Evolutionary conservation across 2,113 vertebrate species (phyloP).

Genomic region (Eudyptes chrysolophus): DNA sequence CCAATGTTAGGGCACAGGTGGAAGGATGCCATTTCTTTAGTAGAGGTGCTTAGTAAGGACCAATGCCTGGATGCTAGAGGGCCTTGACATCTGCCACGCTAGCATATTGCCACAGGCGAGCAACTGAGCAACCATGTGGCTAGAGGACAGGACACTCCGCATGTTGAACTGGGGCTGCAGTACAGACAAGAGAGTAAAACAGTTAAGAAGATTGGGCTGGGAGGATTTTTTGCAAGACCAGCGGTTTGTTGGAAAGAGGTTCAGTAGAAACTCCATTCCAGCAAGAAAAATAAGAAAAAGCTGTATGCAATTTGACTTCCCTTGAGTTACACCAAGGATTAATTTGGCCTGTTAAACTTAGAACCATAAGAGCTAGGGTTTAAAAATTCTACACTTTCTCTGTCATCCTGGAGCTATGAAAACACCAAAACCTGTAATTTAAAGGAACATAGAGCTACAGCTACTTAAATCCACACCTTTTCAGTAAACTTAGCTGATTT

Average conservation of each 20-base stretch:
- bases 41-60: neutral
- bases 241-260: neutral
- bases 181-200: neutral
- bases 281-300: neutral
- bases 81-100: neutral
- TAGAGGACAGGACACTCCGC: neutral
- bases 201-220: neutral
- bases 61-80: neutral
- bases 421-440: neutral
- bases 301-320: neutral
- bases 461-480: neutral
- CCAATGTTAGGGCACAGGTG: neutral
- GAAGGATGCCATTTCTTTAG: neutral
- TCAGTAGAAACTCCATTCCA: neutral
- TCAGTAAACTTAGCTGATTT: neutral
- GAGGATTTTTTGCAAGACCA: neutral
- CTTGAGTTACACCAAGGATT: neutral
- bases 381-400: neutral
- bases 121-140: rapidly evolving
- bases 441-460: neutral
- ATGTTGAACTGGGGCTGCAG: neutral
- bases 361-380: neutral
- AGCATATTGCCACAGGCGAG: neutral
- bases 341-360: neutral
- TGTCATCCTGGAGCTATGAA: neutral